Evolutionary conservation across 2,888 invertebrate species (phyloP).

Genomic region (Tuta absoluta): DNA sequence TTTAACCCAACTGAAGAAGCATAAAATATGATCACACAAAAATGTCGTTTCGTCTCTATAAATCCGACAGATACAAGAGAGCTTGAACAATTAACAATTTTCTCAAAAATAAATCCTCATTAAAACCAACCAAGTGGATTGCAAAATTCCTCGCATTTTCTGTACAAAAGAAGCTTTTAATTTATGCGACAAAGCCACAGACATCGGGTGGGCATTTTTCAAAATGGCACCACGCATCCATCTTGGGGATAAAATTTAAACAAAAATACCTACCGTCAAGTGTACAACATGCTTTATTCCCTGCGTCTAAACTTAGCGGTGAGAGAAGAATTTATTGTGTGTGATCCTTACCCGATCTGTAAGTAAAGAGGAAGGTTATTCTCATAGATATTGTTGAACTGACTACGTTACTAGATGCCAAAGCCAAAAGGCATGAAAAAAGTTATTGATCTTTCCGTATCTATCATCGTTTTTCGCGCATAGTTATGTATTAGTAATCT

Average conservation of each 20-base stretch:
- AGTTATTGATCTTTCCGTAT: too few relatives aligned
- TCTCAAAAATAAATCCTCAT: constrained; percentile 24
- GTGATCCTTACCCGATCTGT: neutral
- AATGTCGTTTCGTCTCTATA: neutral
- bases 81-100: constrained; percentile 19
- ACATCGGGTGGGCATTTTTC: constrained; percentile 28
- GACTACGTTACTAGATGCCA: too few relatives aligned
- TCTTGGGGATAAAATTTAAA: constrained; percentile 26
- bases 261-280: constrained; percentile 14
- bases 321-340: constrained; percentile 3
- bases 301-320: constrained; percentile 4
- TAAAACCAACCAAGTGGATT: constrained; percentile 18
- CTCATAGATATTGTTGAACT: too few relatives aligned
- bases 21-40: neutral
- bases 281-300: constrained; percentile 12
- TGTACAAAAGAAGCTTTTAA: constrained; percentile 23
- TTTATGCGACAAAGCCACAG: constrained; percentile 25
- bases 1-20: neutral
- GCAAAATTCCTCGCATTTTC: constrained; percentile 17
- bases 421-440: too few relatives aligned
- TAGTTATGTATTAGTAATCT: too few relatives aligned
- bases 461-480: too few relatives aligned
- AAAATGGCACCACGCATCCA: constrained; percentile 31
- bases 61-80: constrained; percentile 2
- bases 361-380: neutral